Base-by-base conservation (phyloP, 2,888 invertebrate species). In the Ormyrus labotus region DNA sequence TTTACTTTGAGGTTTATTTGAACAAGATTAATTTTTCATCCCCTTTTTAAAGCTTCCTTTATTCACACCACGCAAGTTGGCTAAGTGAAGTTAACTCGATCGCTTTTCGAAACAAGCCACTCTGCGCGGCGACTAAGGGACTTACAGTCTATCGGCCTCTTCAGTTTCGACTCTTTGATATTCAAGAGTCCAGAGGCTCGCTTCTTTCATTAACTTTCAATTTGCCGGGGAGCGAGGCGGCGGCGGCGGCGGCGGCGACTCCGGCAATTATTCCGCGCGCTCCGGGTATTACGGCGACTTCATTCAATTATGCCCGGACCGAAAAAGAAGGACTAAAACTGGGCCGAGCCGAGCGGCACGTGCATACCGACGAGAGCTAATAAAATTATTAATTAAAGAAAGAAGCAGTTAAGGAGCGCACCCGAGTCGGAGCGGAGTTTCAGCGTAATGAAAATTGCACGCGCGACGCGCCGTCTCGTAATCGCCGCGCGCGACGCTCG, bases 351-450 rank as follows among this genome's bases (percentile, higher is more conserved):
- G 48, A 1, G 11, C 34, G 64, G 60, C 6, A 19, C 34, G 34
- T 34, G 34, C 34, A 34, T 34, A 34, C 34, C 34, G 60, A 9
- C n/a, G 6, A 10, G 48, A 13, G 69, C n/a, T 72, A 65, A 71
- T 68, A 80, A 80, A 75, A 75, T 80, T 80, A 80, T 80, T 80
- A 80, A 80, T 80, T 71, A 76, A 71, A 69, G 74, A 74, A 76
- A 60, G 53, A 78, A 72, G 61, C 68, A 63, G 72, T 72, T 72
- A 72, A 55, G 72, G 19, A 50, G 10, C 7, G 51, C 65, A 3
- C 34, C 34, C 34, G 34, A 34, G 34, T 34, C 34, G 34, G 34
- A 34, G 34, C 4, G 19, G 19, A 34, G 53, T 63, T 72, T 73
- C 34, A 68, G 73, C 73, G 45, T 78, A 78, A 78, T 78, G 79